Conservation (phyloP, 2,113 vertebrate genomes). For the Corythornis vintsioides region DNA sequence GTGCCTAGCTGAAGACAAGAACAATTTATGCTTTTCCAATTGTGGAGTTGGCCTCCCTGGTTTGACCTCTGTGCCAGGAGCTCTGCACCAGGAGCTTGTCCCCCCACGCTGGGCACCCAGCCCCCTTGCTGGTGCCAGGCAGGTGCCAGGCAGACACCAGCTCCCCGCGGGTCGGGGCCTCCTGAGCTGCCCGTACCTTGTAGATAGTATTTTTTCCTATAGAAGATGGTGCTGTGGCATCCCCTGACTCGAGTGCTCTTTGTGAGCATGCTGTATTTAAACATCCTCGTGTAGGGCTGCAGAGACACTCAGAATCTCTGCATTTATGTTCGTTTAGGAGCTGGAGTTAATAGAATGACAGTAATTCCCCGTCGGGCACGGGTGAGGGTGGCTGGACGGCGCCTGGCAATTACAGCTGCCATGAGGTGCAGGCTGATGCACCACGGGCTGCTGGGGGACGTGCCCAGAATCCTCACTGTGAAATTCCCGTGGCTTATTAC, state of each 20-base stretch:
- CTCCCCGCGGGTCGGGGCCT: not conserved
- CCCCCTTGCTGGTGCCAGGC: accelerated
- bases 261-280: slow-evolving; percentile 26
- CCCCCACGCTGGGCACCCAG: accelerated
- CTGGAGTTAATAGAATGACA: slow-evolving; percentile 67
- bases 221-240: not conserved
- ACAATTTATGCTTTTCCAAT: accelerated
- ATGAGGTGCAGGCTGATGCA: slow-evolving; percentile 86
- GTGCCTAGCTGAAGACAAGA: not conserved
- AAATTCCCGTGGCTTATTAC: slow-evolving; percentile 88
- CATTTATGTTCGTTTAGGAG: slow-evolving; percentile 70
- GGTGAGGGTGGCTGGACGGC: slow-evolving; percentile 78
- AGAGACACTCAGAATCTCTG: slow-evolving; percentile 14
- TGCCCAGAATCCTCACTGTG: slow-evolving; percentile 89
- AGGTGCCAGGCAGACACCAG: not conserved
- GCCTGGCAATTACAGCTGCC: slow-evolving; percentile 84
- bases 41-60: not conserved
- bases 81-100: not conserved
- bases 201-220: not conserved
- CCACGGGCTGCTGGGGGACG: slow-evolving; percentile 83
- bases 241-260: slow-evolving; percentile 24
- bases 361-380: slow-evolving; percentile 50
- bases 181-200: not conserved
- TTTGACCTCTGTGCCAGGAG: not conserved
- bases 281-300: not conserved